Evolutionary conservation across 1,140 invertebrate species (phyloP).

Genomic region (Temnothorax nylanderi): DNA sequence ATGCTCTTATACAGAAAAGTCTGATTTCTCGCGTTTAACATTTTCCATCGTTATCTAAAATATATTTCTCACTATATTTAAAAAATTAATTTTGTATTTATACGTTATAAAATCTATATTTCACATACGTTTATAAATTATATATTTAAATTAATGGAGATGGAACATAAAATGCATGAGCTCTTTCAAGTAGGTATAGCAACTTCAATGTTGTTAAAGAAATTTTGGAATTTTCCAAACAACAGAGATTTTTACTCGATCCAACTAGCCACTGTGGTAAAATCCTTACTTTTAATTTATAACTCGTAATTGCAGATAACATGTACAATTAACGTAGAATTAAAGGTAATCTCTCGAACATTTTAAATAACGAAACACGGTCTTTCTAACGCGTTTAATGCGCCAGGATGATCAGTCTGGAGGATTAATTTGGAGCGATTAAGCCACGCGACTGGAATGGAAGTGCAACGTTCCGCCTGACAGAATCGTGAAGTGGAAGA

Average conservation of each 20-base stretch:
- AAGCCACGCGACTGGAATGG: not conserved
- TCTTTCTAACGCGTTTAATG: not conserved
- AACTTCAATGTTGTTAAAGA: not conserved
- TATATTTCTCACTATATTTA: not conserved
- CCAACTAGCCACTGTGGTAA: too few relatives aligned
- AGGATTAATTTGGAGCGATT: conserved; percentile 28
- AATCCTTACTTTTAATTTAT: not conserved
- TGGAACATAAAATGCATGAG: not conserved
- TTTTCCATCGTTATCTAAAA: not conserved
- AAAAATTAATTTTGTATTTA: not conserved
- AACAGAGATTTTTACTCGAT: too few relatives aligned
- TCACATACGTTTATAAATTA: not conserved
- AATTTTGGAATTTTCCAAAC: not conserved
- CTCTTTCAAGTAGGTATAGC: not conserved
- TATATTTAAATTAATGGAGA: not conserved
- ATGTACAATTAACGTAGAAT: not conserved
- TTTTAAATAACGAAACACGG: not conserved
- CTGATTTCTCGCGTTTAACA: not conserved
- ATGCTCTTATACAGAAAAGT: not conserved
- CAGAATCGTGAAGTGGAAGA: not conserved
- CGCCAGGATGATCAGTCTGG: not conserved
- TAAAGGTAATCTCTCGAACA: not conserved
- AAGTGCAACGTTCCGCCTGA: not conserved
- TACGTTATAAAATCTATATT: not conserved
- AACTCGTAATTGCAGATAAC: not conserved